phyloP scores from a whole-genome alignment of 2,113 vertebrate genomes.

The Antechinus stuartii region DNA sequence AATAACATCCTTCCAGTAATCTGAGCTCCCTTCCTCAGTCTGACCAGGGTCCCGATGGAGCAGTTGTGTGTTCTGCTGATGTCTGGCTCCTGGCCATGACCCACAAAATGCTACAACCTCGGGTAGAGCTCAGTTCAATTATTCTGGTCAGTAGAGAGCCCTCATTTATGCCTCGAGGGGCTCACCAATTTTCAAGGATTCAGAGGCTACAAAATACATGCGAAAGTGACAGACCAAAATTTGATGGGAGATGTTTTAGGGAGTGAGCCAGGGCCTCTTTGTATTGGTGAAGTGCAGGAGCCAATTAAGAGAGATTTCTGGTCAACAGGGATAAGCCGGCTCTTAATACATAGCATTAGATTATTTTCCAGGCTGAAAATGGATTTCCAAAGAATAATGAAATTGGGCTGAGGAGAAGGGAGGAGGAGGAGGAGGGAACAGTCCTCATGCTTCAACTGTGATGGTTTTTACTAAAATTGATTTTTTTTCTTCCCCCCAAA shows the following conservation, averaged over 20 bases:
- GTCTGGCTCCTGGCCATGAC: background rate
- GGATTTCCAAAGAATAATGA: accelerated
- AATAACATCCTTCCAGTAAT: background rate
- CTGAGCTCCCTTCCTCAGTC: background rate
- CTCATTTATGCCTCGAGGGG: background rate
- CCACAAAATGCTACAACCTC: background rate
- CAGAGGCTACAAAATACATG: background rate
- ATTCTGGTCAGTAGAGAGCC: background rate
- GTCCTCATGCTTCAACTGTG: background rate
- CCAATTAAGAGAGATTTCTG: background rate
- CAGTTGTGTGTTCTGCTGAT: background rate
- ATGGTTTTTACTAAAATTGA: background rate
- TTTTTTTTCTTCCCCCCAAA: background rate
- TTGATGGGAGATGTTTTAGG: background rate
- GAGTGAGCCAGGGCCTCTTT: background rate
- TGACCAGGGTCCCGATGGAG: background rate
- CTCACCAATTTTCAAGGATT: background rate
- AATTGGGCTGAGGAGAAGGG: background rate
- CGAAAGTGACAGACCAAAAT: background rate
- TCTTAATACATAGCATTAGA: background rate
- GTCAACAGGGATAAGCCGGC: background rate
- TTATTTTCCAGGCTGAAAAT: background rate
- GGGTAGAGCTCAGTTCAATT: background rate
- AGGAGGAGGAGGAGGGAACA: background rate
- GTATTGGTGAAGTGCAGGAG: accelerated